Percentiles rank a stretch among this genome's conserved stretches.
These are phyloP conservation scores for Clarias platycephalus DNA, from an alignment of 2,797 vertebrate genomes.

Conservation along the genomic window DNA sequence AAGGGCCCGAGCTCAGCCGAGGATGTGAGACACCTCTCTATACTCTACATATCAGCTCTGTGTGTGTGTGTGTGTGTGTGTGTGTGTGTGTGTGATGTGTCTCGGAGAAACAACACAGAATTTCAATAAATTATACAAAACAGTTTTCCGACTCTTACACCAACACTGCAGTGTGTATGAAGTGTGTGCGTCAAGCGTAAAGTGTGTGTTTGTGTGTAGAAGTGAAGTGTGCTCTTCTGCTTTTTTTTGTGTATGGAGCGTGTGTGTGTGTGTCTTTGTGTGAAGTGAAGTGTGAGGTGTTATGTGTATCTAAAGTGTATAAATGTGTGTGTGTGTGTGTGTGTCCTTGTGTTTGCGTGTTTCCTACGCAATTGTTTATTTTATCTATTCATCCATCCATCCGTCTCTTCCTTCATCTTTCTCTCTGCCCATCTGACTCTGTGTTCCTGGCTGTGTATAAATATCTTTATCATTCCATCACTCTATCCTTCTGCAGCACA, in stretches of 20 bases:
- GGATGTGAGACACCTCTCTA: neutral
- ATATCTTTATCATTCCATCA: too few species aligned
- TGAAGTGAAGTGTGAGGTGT: too few species aligned
- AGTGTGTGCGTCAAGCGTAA: neutral
- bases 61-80: neutral
- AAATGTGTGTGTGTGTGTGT: too few species aligned
- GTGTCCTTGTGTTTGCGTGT: too few species aligned
- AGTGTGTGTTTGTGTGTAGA: neutral
- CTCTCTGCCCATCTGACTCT: too few species aligned
- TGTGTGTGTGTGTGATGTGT: neutral
- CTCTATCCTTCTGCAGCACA: too few species aligned
- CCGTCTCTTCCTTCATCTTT: too few species aligned
- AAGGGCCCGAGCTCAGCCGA: conserved; percentile 61
- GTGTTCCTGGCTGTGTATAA: too few species aligned
- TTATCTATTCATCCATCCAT: too few species aligned
- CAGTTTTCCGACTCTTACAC: neutral
- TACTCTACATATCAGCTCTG: neutral
- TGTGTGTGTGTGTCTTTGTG: neutral
- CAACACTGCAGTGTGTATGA: neutral
- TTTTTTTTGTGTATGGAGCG: too few species aligned
- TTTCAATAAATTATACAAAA: neutral
- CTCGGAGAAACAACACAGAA: neutral
- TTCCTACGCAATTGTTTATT: too few species aligned
- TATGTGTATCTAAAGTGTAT: too few species aligned
- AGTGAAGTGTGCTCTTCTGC: neutral